Evolutionary conservation across 2,113 vertebrate species (phyloP), one percentile per base, ranked within the genome.

Genomic region (Heterotis niloticus): DNA sequence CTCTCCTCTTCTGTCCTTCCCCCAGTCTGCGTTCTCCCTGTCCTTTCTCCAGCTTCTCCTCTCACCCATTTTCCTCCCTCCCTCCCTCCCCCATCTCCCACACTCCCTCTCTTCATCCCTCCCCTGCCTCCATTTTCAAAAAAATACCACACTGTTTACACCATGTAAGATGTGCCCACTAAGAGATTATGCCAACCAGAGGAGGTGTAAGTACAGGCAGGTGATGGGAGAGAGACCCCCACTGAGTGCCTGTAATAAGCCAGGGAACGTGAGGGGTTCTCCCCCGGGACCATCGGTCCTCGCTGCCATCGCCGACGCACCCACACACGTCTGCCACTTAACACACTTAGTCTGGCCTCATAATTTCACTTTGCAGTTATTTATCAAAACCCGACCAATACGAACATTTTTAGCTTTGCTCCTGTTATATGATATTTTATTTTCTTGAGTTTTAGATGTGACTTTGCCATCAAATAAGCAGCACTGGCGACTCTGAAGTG

Each of bases 61-160:
- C 34, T 7, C 34, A 44, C 34, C 34, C 34, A 44, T 44, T 44
- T 44, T 7, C 34, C 34, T 44, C 34, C 34, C 34, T 4, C 34
- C 34, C 34, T 44, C 34, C 7, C 34, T 44, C 34, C 24, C 74
- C 20, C 5, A 23, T 60, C 1, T 34, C 29, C 7, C 26, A 7
- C n/a, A 17, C 20, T 18, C 16, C 52, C 26, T 26, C 60, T 79
- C 79, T 76, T 62, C 76, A 77, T 82, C 68, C 77, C 72, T 67
- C 20, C 60, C 29, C 20, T 74, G 62, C 81, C 83, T 87, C 79
- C 82, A 84, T 89, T 88, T 87, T 87, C 86, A 82, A 85, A 85
- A 87, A 87, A 89, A 90, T 92, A 90, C 90, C 86, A 80, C 80
- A 87, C 88, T 91, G 89, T 87, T 92, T 91, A 90, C 90, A 84